These are phyloP conservation scores for Chesias legatella DNA, from an alignment of 2,888 invertebrate genomes.

Conservation along the genomic window DNA sequence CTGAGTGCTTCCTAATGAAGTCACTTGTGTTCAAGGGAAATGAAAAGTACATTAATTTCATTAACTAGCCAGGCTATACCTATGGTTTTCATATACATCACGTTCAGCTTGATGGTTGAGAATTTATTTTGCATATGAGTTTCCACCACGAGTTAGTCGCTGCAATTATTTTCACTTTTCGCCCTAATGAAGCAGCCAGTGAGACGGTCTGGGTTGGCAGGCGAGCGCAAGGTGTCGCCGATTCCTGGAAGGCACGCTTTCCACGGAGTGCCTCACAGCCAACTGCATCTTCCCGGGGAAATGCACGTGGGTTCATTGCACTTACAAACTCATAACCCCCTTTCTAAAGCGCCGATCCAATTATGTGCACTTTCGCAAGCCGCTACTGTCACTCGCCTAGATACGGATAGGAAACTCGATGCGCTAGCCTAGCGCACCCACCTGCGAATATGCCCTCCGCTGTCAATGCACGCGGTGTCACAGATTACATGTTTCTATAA, in stretches of 20 bases:
- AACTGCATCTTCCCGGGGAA: constrained; percentile 75
- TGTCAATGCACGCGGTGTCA: constrained; percentile 9
- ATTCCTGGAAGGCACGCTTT: constrained; percentile 76
- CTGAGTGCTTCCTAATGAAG: no score
- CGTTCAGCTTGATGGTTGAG: background rate
- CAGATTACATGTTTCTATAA: constrained; percentile 20
- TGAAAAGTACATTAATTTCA: no score
- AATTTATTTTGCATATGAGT: constrained; percentile 7
- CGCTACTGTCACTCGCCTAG: constrained; percentile 79
- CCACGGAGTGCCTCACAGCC: constrained; percentile 48
- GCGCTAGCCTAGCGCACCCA: constrained; percentile 64
- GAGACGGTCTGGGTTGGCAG: constrained; percentile 49
- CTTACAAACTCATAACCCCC: constrained; percentile 81
- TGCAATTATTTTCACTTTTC: constrained; percentile 67
- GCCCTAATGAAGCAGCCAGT: constrained; percentile 45
- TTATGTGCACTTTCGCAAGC: constrained; percentile 81
- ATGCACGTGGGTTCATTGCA: constrained; percentile 77
- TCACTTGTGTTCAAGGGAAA: no score
- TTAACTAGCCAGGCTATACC: no score
- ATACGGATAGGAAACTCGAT: constrained; percentile 77
- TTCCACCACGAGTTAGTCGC: constrained; percentile 4
- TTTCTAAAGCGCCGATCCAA: constrained; percentile 80
- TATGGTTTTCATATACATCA: no score
- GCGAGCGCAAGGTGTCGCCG: constrained; percentile 39
- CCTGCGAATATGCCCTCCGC: constrained; percentile 43